Evolutionary conservation across 2,888 invertebrate species (phyloP).

Genomic region (Euphydryas editha): DNA sequence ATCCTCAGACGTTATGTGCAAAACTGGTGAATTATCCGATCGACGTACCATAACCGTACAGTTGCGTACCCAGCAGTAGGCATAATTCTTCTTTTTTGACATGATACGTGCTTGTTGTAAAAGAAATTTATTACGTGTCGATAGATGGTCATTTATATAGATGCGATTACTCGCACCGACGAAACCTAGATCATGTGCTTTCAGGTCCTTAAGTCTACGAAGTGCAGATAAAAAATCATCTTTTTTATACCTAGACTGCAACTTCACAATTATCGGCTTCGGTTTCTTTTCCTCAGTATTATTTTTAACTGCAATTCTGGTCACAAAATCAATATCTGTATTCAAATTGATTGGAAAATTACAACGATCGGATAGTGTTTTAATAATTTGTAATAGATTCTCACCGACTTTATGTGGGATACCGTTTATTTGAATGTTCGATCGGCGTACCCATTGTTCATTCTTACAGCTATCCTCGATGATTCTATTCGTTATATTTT

Average conservation of each 20-base stretch:
- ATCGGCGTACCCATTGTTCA: slow-evolving; percentile 26
- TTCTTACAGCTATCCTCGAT: not conserved
- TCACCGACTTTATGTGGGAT: slow-evolving; percentile 2
- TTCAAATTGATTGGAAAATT: not conserved
- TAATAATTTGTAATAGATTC: slow-evolving; percentile 1
- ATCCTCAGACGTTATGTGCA: too few relatives aligned
- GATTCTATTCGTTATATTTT: too few relatives aligned
- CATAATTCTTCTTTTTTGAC: slow-evolving; percentile 9
- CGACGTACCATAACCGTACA: too few relatives aligned
- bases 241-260: slow-evolving; percentile 16
- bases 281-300: slow-evolving; percentile 2
- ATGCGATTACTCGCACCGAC: not conserved
- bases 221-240: slow-evolving; percentile 16
- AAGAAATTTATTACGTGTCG: slow-evolving; percentile 8
- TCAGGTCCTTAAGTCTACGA: not conserved
- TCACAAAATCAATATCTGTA: slow-evolving; percentile 17
- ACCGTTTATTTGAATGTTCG: slow-evolving; percentile 21
- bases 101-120: slow-evolving; percentile 1
- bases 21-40: too few relatives aligned
- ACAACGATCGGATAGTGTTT: not conserved
- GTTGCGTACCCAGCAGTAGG: too few relatives aligned
- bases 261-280: slow-evolving; percentile 21
- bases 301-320: slow-evolving; percentile 15
- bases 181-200: slow-evolving; percentile 8
- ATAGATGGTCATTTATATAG: slow-evolving; percentile 18